A percentile compares a stretch with the other conserved stretches of the same genome.
Conservation (phyloP, 2,113 vertebrate species). For the Chitala chitala region DNA sequence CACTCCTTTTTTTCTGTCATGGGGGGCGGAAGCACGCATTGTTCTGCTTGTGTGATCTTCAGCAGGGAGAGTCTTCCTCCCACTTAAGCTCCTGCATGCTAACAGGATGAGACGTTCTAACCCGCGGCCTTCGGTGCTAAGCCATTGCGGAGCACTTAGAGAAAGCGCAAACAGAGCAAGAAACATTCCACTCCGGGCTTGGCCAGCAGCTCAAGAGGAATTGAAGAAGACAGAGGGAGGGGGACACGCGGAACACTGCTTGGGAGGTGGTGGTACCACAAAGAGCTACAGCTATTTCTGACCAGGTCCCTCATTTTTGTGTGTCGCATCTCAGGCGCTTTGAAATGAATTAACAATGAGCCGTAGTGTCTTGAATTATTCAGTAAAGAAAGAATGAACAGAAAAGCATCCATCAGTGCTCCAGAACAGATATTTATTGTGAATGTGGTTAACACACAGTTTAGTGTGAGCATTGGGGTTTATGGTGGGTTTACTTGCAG, state of each 20-base stretch:
- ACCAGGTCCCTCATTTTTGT: background rate
- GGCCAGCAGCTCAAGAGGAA: background rate
- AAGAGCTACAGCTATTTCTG: constrained; percentile 15
- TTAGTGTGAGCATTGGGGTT: background rate
- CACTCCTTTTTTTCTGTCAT: no score
- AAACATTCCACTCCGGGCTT: background rate
- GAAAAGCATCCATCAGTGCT: constrained; percentile 25
- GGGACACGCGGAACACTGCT: background rate
- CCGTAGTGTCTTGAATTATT: constrained; percentile 36
- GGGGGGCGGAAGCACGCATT: background rate
- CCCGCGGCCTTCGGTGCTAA: constrained; percentile 8
- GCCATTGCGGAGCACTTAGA: constrained; percentile 3
- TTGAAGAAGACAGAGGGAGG: background rate
- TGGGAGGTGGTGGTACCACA: background rate
- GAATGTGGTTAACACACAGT: no score
- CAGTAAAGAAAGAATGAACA: constrained; percentile 27
- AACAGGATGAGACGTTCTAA: background rate
- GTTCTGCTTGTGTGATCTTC: background rate
- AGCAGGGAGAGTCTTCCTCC: background rate
- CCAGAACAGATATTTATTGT: background rate
- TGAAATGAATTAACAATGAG: constrained; percentile 36
- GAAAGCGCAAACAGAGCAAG: constrained; percentile 14
- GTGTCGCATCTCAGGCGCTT: constrained; percentile 33
- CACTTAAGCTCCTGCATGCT: background rate
- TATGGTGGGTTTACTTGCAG: background rate